Evolutionary conservation across 2,888 invertebrate species (phyloP).

Genomic region (Spisula solida): DNA sequence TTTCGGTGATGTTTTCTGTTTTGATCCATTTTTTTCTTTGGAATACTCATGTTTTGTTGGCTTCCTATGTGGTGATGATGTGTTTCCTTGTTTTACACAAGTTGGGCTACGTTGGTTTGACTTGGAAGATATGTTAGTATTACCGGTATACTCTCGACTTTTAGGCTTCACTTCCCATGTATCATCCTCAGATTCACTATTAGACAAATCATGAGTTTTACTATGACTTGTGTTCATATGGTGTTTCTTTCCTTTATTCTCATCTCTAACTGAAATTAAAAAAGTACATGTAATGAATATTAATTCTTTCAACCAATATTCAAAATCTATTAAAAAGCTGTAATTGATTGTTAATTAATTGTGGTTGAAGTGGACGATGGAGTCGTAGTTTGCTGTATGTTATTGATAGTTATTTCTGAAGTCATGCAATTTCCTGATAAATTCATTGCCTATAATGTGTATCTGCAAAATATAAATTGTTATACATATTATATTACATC

Average conservation of each 20-base stretch:
- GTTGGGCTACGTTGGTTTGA: neutral
- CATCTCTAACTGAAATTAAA: neutral
- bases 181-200: constrained; percentile 74
- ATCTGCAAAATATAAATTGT: too few species aligned
- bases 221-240: constrained; percentile 41
- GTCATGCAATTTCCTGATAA: too few species aligned
- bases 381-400: too few species aligned
- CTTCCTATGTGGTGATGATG: neutral
- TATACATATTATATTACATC: too few species aligned
- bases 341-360: neutral
- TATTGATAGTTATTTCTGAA: too few species aligned
- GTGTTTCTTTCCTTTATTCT: neutral
- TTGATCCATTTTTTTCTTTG: constrained; percentile 6
- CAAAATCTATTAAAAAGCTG: neutral
- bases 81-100: neutral
- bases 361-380: too few species aligned
- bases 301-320: too few species aligned
- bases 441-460: too few species aligned
- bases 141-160: neutral
- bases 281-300: neutral
- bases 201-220: constrained; percentile 76
- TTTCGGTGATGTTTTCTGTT: constrained; percentile 30
- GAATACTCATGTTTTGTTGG: neutral
- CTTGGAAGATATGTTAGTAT: neutral
- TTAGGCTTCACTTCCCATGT: neutral